phyloP scores from a whole-genome alignment of 2,113 vertebrate genomes.

The Ivindomyrus marchei region DNA sequence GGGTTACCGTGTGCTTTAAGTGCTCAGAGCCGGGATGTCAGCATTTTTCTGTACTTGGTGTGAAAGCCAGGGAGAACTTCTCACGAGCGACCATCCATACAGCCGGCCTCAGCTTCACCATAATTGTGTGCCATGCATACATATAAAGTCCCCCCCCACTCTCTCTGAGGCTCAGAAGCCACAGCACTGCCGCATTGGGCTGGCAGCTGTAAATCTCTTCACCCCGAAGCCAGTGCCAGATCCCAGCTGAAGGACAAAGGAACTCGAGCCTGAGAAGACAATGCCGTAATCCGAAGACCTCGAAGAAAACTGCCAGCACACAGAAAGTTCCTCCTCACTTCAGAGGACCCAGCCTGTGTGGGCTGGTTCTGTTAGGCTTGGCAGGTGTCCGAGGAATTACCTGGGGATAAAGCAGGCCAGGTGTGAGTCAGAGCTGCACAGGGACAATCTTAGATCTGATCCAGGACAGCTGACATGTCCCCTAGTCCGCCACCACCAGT shows the following conservation, averaged over 20 bases:
- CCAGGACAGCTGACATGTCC: conserved; percentile 12
- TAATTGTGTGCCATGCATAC: background rate
- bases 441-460: background rate
- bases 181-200: background rate
- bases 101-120: background rate
- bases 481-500: conserved; percentile 32
- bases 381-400: conserved; percentile 50
- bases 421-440: background rate
- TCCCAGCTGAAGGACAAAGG: background rate
- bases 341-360: conserved; percentile 14
- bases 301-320: background rate
- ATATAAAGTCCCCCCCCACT: background rate
- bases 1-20: background rate
- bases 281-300: background rate
- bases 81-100: background rate
- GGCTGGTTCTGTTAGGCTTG: conserved; percentile 26
- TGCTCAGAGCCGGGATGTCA: background rate
- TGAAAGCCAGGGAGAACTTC: background rate
- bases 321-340: background rate
- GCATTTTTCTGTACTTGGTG: background rate
- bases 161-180: background rate
- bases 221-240: background rate
- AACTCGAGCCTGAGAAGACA: background rate
- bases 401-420: conserved; percentile 43
- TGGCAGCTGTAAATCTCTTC: background rate